phyloP scores from a whole-genome alignment of 2,888 invertebrate genomes.

The Drosophila antonietae region DNA sequence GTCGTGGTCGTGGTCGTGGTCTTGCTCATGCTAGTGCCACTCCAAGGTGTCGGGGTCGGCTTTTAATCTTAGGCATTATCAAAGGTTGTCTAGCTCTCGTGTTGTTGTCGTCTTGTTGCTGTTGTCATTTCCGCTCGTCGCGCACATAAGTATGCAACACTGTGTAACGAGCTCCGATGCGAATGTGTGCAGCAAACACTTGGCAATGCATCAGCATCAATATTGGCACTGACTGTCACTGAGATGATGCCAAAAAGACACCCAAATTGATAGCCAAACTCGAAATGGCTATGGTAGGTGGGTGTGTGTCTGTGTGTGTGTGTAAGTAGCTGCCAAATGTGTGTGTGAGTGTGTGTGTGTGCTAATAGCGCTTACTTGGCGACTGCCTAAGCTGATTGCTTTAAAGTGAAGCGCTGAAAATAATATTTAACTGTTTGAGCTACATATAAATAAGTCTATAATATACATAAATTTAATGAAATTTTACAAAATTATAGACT shows the following conservation, averaged over 20 bases:
- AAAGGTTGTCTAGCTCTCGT: conserved; percentile 38
- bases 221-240: conserved; percentile 62
- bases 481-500: too few species aligned
- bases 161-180: conserved; percentile 31
- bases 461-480: too few species aligned
- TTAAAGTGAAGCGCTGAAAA: conserved; percentile 2
- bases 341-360: conserved; percentile 12
- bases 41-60: conserved; percentile 22
- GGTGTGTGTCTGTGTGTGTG: not conserved
- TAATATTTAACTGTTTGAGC: not conserved
- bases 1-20: conserved; percentile 37
- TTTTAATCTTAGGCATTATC: conserved; percentile 18
- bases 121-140: conserved; percentile 65
- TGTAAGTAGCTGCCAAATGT: conserved; percentile 38
- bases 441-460: not conserved
- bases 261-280: conserved; percentile 41
- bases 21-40: not conserved
- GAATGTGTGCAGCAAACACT: conserved; percentile 22
- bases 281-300: conserved; percentile 26
- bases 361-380: conserved; percentile 45
- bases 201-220: conserved; percentile 76
- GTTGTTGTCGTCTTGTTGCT: conserved; percentile 23
- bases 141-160: conserved; percentile 62
- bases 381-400: conserved; percentile 19
- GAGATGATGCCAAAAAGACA: conserved; percentile 42